Base-by-base conservation (phyloP, 1,140 invertebrate genomes). In the Micrasema longulum region DNA sequence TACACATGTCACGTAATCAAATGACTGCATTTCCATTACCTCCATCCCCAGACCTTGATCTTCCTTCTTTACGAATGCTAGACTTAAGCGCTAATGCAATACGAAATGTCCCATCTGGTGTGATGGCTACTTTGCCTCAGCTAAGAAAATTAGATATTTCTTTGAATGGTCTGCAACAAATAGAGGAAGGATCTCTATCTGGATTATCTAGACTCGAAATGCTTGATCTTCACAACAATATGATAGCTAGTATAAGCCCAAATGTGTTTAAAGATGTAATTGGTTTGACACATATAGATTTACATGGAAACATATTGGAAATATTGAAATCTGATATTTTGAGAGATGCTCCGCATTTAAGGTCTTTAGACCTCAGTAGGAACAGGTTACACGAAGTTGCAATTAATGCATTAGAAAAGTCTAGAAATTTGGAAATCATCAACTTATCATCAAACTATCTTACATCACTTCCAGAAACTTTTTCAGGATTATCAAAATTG, bases 361-460 rank as follows among this genome's bases (percentile, higher is more conserved):
- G 89, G 66, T 85, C 84, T 68, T 76, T 96, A 9, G 92, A 95
- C 81, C 78, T 96, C 1, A 93, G 91, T 63, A 88, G 89, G 73
- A 97, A 96, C 79, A 89, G 90, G 76, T 81, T 96, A 22, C 88
- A 88, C 22, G 90, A 88, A 78, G 88, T 94, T 71, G 87, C 87
- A 0, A 86, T 88, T 3, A 85, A 85, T 1, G 87, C 88, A 12
- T 89, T 95, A 22, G 85, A 87, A 20, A 89, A 86, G 73, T 89
- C 89, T 11, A 88, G 89, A 70, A 87, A 91, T 47, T 82, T 96
- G 64, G 87, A 92, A 81, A 88, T 89, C 73, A 77, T 96, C 3
- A 90, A 93, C 79, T 86, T 93, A 53, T 93, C 94, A 4, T 88
- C 92, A 71, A 96, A 96, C 81, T 87, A 88, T 71, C 80, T 97